A percentile compares a stretch with the other conserved stretches of the same genome.
Evolutionary conservation across 2,113 vertebrate genomes (phyloP).

Genomic region (Anarrhichthys ocellatus): DNA sequence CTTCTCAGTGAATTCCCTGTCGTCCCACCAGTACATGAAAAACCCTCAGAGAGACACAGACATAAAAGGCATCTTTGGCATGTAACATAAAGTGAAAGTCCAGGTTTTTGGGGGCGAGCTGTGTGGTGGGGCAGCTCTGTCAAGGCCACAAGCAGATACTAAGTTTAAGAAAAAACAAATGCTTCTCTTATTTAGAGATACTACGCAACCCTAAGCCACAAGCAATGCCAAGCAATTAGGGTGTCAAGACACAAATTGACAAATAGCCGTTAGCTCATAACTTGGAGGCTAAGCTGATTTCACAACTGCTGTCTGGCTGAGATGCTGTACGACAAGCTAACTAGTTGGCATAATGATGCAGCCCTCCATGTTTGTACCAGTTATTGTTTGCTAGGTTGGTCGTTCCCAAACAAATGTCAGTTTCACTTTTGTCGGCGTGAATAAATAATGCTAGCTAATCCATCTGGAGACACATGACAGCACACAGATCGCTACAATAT

Average conservation of each 20-base stretch:
- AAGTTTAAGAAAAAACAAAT: not conserved
- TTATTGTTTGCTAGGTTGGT: not conserved
- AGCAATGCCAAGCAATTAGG: not conserved
- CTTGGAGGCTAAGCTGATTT: constrained; percentile 32
- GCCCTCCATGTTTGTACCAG: not conserved
- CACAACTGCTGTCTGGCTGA: constrained; percentile 38
- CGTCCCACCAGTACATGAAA: not conserved
- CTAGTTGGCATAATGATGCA: not conserved
- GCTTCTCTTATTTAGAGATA: not conserved
- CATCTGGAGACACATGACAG: constrained; percentile 46
- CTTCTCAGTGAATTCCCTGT: constrained; percentile 8
- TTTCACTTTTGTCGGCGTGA: not conserved
- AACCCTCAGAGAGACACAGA: not conserved
- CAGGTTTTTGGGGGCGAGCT: not conserved
- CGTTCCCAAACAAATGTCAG: not conserved
- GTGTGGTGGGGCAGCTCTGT: not conserved
- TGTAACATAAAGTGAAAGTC: not conserved
- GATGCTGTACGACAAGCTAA: constrained; percentile 9
- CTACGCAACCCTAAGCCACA: not conserved
- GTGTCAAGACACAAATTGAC: not conserved
- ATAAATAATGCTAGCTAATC: not conserved
- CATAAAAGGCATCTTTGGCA: not conserved
- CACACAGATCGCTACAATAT: not conserved
- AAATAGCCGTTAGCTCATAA: constrained; percentile 30
- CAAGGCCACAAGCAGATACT: constrained; percentile 10